Percentiles rank a stretch among this genome's conserved stretches.
Conservation (phyloP, 2,797 vertebrate species). For the Simalia tracyae region DNA sequence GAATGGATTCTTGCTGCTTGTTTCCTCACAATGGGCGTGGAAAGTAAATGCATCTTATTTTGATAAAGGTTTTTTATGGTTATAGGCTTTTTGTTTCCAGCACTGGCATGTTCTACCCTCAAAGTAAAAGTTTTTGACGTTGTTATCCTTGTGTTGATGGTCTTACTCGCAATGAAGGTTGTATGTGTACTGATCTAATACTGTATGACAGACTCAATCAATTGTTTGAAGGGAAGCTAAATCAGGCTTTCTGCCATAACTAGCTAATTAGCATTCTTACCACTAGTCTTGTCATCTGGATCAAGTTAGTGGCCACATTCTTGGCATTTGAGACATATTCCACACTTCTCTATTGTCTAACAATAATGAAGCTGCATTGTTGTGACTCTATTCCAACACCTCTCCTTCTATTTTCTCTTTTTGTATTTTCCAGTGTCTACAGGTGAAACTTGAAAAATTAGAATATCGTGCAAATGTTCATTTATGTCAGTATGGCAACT, state of each 20-base stretch:
- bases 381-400: not conserved
- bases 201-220: not conserved
- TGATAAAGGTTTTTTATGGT: not conserved
- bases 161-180: not conserved
- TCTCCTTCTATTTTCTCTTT: not conserved
- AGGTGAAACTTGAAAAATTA: too few species aligned
- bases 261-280: not conserved
- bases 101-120: not conserved
- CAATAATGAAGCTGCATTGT: not conserved
- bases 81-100: not conserved
- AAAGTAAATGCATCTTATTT: not conserved
- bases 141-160: not conserved
- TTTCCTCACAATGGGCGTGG: not conserved
- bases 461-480: too few species aligned
- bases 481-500: too few species aligned
- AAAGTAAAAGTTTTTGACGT: not conserved
- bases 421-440: not conserved
- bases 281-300: not conserved
- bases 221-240: not conserved
- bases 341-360: not conserved
- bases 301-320: not conserved
- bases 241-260: not conserved
- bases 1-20: not conserved
- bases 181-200: not conserved
- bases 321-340: not conserved